These are phyloP conservation scores for Florisuga fusca DNA, from an alignment of 2,797 vertebrate species.

Conservation along the genomic window DNA sequence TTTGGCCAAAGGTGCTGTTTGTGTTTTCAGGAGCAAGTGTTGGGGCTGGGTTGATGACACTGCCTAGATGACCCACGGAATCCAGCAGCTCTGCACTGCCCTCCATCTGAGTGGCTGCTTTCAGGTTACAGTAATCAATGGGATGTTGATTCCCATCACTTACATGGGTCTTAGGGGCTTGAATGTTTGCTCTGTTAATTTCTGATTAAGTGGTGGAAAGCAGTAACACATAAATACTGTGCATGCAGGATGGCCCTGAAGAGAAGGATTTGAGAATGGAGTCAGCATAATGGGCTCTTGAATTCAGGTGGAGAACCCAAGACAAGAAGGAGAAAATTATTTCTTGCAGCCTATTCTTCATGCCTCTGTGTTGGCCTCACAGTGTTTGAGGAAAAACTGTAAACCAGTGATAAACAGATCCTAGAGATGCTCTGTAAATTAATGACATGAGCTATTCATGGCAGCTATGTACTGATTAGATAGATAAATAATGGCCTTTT, in stretches of 20 bases:
- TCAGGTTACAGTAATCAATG: fast-evolving
- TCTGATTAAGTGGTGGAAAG: not conserved
- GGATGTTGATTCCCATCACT: fast-evolving
- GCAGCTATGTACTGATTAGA: not conserved
- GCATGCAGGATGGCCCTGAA: fast-evolving
- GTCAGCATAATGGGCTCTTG: not conserved
- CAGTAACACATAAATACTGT: fast-evolving
- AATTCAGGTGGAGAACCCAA: not conserved
- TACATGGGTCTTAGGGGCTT: not conserved
- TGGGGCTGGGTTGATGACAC: not conserved
- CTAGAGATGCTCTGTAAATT: not conserved
- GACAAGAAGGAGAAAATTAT: not conserved
- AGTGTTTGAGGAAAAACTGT: not conserved
- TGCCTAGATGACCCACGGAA: fast-evolving
- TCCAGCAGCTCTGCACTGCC: fast-evolving
- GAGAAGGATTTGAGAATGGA: not conserved
- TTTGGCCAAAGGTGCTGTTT: fast-evolving
- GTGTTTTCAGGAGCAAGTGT: not conserved
- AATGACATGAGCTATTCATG: not conserved
- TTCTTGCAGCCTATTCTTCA: not conserved
- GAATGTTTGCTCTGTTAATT: not conserved
- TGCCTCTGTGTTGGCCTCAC: not conserved
- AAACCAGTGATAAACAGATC: not conserved
- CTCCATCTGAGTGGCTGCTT: fast-evolving
- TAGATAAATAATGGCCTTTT: not conserved